These are phyloP conservation scores for Danaus plexippus DNA, from an alignment of 1,140 invertebrate genomes.

Conservation along the genomic window DNA sequence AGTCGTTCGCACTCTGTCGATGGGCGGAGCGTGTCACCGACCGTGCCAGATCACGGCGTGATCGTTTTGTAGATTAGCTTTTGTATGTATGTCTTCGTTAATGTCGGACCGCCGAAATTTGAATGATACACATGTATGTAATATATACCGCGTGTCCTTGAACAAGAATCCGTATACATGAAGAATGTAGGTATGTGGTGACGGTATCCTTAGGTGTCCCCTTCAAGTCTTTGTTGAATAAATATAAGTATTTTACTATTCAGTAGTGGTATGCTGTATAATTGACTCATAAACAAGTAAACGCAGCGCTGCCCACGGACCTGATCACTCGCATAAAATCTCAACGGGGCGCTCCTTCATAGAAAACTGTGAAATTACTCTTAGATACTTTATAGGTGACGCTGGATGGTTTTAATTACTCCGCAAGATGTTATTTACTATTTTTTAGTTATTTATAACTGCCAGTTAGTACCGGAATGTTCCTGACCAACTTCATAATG, in stretches of 20 bases:
- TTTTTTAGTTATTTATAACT: too few species aligned
- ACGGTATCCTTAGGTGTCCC: not conserved
- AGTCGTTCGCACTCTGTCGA: too few species aligned
- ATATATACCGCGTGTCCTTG: too few species aligned
- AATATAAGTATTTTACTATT: constrained; percentile 1
- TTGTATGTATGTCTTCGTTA: too few species aligned
- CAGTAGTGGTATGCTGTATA: constrained; percentile 3
- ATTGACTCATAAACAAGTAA: constrained; percentile 20
- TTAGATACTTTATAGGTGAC: constrained; percentile 39
- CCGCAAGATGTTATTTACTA: constrained; percentile 33
- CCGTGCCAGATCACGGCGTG: too few species aligned
- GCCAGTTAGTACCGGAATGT: too few species aligned
- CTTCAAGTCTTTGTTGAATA: constrained; percentile 1
- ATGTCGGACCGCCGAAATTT: too few species aligned
- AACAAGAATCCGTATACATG: too few species aligned
- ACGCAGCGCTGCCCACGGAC: constrained; percentile 10
- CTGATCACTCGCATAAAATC: constrained; percentile 29
- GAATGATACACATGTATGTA: too few species aligned
- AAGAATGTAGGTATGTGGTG: not conserved
- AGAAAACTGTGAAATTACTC: constrained; percentile 21
- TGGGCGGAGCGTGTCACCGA: too few species aligned
- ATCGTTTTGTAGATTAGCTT: too few species aligned
- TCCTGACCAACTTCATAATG: too few species aligned
- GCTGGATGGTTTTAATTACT: constrained; percentile 46
- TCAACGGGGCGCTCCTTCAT: constrained; percentile 38